Conservation (phyloP, 2,113 vertebrate species). For the Blennius ocellaris region DNA sequence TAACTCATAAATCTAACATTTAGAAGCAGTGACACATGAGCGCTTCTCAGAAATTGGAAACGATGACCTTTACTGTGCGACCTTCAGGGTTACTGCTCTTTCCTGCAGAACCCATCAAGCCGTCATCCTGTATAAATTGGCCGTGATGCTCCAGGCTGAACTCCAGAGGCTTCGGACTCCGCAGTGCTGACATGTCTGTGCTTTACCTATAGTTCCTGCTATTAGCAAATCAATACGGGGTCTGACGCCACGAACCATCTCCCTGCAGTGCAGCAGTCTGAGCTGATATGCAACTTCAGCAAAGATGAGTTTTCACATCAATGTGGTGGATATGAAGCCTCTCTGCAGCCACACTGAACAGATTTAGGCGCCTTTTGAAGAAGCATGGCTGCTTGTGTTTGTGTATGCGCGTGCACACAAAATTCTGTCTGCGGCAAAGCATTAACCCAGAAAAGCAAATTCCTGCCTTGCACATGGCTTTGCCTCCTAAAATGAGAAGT, state of each 20-base stretch:
- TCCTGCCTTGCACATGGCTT: slow-evolving; percentile 39
- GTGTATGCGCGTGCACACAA: slow-evolving; percentile 6
- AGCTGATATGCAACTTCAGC: slow-evolving; percentile 38
- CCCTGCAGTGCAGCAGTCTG: slow-evolving; percentile 40
- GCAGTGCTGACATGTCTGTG: slow-evolving; percentile 31
- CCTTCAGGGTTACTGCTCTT: slow-evolving; percentile 41
- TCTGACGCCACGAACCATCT: slow-evolving; percentile 28
- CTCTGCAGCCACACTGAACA: neutral
- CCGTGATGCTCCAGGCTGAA: slow-evolving; percentile 24
- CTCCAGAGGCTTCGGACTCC: slow-evolving; percentile 1
- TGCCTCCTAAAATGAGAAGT: slow-evolving; percentile 46
- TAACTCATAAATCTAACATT: slow-evolving; percentile 10
- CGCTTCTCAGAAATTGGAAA: slow-evolving; percentile 28
- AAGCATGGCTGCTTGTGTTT: neutral
- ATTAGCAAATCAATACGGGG: slow-evolving; percentile 65
- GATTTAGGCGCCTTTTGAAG: neutral
- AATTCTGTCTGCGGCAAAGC: slow-evolving; percentile 27
- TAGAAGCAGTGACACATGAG: slow-evolving; percentile 6
- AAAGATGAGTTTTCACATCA: neutral
- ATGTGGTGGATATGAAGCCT: neutral
- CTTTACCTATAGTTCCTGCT: slow-evolving; percentile 21
- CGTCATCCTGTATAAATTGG: slow-evolving; percentile 42
- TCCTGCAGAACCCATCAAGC: slow-evolving; percentile 41
- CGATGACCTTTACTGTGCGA: slow-evolving; percentile 44
- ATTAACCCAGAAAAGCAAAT: slow-evolving; percentile 50